Conservation (phyloP, 1,140 invertebrate species). For the Hydropsyche tenuis region DNA sequence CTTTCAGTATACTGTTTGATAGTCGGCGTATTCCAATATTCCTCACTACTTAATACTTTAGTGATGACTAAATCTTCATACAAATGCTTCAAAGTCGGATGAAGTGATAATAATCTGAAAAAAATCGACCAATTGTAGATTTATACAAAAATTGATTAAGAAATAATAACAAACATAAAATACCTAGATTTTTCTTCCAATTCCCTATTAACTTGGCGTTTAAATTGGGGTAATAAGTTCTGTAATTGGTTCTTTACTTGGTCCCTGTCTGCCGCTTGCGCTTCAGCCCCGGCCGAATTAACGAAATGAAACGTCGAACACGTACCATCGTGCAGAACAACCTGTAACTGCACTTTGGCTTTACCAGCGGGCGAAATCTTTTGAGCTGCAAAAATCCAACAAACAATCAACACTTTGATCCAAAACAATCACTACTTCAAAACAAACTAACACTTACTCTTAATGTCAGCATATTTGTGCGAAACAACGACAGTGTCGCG, state of each 20-base stretch:
- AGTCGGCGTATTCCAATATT: constrained; percentile 94
- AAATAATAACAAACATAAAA: background rate
- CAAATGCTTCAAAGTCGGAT: constrained; percentile 82
- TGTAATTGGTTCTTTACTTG: constrained; percentile 92
- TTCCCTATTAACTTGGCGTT: constrained; percentile 92
- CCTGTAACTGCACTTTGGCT: constrained; percentile 98
- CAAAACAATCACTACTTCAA: too few species aligned
- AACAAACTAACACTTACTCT: constrained; percentile 70
- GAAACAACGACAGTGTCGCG: constrained; percentile 89
- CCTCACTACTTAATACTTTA: constrained; percentile 91
- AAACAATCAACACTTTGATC: constrained; percentile 7
- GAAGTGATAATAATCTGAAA: constrained; percentile 77
- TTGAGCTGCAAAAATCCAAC: constrained; percentile 75
- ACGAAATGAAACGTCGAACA: constrained; percentile 98
- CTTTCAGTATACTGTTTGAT: constrained; percentile 76
- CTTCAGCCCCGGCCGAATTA: constrained; percentile 80
- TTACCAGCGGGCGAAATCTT: constrained; percentile 99
- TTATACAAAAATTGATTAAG: constrained; percentile 13
- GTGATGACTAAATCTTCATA: constrained; percentile 95
- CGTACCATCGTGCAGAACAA: constrained; percentile 91
- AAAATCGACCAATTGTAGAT: background rate
- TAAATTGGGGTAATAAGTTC: constrained; percentile 93
- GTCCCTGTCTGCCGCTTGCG: constrained; percentile 90
- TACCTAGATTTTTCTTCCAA: constrained; percentile 80
- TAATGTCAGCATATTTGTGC: constrained; percentile 95